Evolutionary conservation across 2,888 invertebrate species (phyloP).

Genomic region (Hedychridium roseum): DNA sequence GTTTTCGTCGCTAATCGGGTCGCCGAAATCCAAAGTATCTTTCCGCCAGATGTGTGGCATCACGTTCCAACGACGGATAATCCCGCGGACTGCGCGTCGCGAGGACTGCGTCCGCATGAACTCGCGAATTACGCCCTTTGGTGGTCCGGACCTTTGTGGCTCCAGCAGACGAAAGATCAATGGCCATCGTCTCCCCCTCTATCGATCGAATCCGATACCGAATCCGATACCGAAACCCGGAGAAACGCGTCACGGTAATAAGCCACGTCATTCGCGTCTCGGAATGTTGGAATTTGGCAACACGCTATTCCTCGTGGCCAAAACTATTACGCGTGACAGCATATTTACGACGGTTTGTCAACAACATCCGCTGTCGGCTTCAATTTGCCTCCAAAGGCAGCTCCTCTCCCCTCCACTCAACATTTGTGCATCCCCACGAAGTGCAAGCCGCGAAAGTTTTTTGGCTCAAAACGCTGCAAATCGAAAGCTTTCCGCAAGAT

Average conservation of each 20-base stretch:
- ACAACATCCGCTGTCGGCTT: not conserved
- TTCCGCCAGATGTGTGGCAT: not conserved
- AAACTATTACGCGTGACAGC: no score
- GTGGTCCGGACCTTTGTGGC: slow-evolving; percentile 4
- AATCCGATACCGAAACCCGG: no score
- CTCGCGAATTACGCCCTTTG: not conserved
- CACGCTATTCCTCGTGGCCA: no score
- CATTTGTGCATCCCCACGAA: no score
- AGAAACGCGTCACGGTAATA: not conserved
- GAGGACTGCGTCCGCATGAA: not conserved
- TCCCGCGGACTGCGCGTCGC: slow-evolving; percentile 6
- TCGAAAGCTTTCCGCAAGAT: no score
- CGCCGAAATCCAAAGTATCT: not conserved
- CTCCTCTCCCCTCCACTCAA: no score
- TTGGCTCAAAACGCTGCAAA: no score
- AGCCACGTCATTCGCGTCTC: not conserved
- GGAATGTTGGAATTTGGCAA: not conserved
- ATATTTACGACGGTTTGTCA: no score
- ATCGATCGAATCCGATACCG: not conserved
- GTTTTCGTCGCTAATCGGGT: slow-evolving; percentile 7
- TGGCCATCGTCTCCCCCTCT: not conserved
- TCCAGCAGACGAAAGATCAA: no score
- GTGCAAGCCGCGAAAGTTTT: no score
- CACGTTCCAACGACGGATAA: slow-evolving; percentile 1
- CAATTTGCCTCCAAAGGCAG: no score